Conservation (phyloP, 1,140 invertebrate species). For the Drosophila prosaltans region DNA sequence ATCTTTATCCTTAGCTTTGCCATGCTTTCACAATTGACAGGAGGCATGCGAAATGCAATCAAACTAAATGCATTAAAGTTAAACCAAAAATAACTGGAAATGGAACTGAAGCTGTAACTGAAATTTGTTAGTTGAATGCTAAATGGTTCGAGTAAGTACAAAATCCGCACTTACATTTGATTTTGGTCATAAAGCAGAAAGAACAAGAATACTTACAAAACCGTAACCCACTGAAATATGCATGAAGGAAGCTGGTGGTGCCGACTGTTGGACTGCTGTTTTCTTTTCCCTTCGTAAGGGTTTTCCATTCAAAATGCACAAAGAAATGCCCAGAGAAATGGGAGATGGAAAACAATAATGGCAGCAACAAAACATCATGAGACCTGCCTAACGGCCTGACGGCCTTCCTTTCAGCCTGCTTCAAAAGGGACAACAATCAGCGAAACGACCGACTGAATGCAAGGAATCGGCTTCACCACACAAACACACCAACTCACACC, state of each 20-base stretch:
- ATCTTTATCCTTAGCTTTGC: not conserved
- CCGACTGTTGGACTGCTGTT: not conserved
- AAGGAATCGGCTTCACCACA: slow-evolving; percentile 12
- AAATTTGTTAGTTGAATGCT: not conserved
- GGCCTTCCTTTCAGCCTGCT: too few relatives aligned
- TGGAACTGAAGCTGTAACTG: not conserved
- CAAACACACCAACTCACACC: slow-evolving; percentile 4
- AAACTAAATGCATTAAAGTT: slow-evolving; percentile 47
- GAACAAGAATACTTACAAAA: slow-evolving; percentile 3
- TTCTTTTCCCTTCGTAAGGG: not conserved
- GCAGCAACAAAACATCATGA: slow-evolving; percentile 30
- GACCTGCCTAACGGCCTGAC: not conserved
- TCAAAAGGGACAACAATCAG: slow-evolving; percentile 9
- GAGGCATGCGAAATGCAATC: slow-evolving; percentile 44
- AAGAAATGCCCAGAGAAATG: slow-evolving; percentile 30
- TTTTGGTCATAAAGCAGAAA: slow-evolving; percentile 20
- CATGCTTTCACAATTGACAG: slow-evolving; percentile 18
- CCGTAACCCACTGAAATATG: slow-evolving; percentile 39
- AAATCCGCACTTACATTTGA: slow-evolving; percentile 25
- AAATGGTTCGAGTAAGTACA: slow-evolving; percentile 2
- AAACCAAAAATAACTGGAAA: not conserved
- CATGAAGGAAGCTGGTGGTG: slow-evolving; percentile 28
- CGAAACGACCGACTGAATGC: slow-evolving; percentile 34
- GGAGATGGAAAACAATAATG: slow-evolving; percentile 36
- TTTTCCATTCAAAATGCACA: slow-evolving; percentile 57